phyloP scores from a whole-genome alignment of 2,113 vertebrate species.

The Salvator merianae region DNA sequence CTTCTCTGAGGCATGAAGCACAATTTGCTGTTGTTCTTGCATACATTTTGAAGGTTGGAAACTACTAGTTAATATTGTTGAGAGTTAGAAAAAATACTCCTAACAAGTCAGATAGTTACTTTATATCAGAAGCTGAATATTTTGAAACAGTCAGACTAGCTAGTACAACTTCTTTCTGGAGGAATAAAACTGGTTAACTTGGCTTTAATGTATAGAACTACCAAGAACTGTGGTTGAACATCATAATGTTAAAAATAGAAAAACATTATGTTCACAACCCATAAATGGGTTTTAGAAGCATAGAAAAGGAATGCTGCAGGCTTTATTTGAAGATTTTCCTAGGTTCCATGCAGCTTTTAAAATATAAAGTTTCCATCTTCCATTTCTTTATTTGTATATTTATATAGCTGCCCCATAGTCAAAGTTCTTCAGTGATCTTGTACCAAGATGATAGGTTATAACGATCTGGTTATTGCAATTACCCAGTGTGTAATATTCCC shows the following conservation, averaged over 20 bases:
- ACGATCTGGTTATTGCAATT: background rate
- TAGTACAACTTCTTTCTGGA: background rate
- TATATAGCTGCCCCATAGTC: too few relatives aligned
- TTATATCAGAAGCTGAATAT: background rate
- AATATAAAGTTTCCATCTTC: background rate
- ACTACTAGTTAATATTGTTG: background rate
- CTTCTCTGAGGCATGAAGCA: too few relatives aligned
- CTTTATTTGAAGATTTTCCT: background rate
- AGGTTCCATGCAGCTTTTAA: background rate
- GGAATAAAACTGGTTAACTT: background rate
- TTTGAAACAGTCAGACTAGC: background rate
- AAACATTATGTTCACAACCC: background rate
- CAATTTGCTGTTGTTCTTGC: background rate
- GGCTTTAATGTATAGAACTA: background rate
- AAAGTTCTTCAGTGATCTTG: background rate
- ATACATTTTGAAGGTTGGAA: constrained; percentile 2
- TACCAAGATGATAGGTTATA: too few relatives aligned
- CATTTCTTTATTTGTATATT: too few relatives aligned
- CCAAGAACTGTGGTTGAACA: background rate
- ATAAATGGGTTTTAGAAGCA: background rate
- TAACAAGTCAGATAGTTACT: background rate
- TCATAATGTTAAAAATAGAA: background rate
- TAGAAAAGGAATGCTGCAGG: background rate
- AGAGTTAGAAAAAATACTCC: background rate
- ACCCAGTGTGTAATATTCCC: background rate